Percentiles rank a stretch among this genome's conserved stretches.
Evolutionary conservation across 2,113 vertebrate species (phyloP).

Genomic region (Varanus salvator): DNA sequence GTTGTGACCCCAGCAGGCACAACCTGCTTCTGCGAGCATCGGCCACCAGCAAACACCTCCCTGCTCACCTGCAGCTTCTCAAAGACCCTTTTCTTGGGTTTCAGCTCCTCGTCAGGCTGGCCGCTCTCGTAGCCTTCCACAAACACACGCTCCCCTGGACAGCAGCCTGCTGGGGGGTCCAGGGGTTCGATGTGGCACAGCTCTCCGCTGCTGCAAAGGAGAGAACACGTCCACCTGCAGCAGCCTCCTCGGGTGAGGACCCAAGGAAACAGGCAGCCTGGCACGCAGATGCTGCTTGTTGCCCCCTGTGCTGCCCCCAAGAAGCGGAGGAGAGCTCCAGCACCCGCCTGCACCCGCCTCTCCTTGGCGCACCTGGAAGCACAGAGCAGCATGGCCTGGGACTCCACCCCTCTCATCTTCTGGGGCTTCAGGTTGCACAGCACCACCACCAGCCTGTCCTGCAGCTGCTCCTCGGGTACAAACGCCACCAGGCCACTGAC

Average conservation of each 20-base stretch:
- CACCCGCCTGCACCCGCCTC: accelerated
- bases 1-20: too few species aligned
- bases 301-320: too few species aligned
- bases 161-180: conserved; percentile 88
- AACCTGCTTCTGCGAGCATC: too few species aligned
- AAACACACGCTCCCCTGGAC: conserved; percentile 87
- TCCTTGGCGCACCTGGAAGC: conserved; percentile 84
- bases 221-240: neutral
- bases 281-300: neutral
- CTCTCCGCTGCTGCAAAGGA: conserved; percentile 79
- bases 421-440: conserved; percentile 96
- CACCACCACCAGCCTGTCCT: conserved; percentile 89
- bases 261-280: too few species aligned
- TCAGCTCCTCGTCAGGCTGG: conserved; percentile 89
- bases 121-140: conserved; percentile 89
- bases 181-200: conserved; percentile 89
- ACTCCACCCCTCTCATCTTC: conserved; percentile 97
- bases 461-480: conserved; percentile 85
- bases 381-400: conserved; percentile 96
- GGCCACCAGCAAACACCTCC: neutral
- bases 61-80: conserved; percentile 93
- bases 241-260: too few species aligned
- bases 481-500: conserved; percentile 94
- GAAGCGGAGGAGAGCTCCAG: neutral
- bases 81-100: conserved; percentile 97